Percentiles rank a stretch among this genome's conserved stretches.
phyloP scores from a whole-genome alignment of 2,113 vertebrate species.

The Indicator maculatus region DNA sequence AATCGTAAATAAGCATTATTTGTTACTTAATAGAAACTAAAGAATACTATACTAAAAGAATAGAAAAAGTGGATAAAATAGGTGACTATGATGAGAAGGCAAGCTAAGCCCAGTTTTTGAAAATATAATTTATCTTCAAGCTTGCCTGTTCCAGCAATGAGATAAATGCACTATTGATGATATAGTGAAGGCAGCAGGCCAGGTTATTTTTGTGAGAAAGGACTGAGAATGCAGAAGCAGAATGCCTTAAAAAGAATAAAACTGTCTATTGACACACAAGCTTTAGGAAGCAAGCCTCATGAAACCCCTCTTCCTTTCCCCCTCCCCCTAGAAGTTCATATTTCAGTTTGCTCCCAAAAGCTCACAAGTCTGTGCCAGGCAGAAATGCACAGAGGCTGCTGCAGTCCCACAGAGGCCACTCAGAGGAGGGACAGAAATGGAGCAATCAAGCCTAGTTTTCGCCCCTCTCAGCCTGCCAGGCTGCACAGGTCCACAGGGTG shows the following conservation, averaged over 20 bases:
- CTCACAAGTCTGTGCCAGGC: conserved; percentile 93
- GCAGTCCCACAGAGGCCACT: conserved; percentile 91
- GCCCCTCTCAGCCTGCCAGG: conserved; percentile 83
- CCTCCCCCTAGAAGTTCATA: conserved; percentile 85
- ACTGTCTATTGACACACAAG: conserved; percentile 67
- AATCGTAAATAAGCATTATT: not conserved
- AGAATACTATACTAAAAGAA: not conserved
- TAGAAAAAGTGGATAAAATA: conserved; percentile 11
- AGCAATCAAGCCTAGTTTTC: conserved; percentile 88
- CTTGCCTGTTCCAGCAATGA: conserved; percentile 47
- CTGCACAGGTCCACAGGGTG: conserved; percentile 87
- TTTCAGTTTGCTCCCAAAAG: conserved; percentile 96
- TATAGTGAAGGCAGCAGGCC: conserved; percentile 39
- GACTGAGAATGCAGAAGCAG: conserved; percentile 44
- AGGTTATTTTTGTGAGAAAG: conserved; percentile 47
- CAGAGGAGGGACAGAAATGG: conserved; percentile 88
- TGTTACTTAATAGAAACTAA: not conserved
- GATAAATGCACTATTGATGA: conserved; percentile 65
- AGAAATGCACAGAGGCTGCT: conserved; percentile 89
- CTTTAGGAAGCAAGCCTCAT: conserved; percentile 73
- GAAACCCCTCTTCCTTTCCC: conserved; percentile 70
- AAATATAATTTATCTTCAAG: conserved; percentile 44
- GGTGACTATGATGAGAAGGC: not conserved
- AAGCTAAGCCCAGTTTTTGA: conserved; percentile 6
- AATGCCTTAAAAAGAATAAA: conserved; percentile 68